phyloP scores from a whole-genome alignment of 35 echinoderm and acorn worm species.

The Apostichopus japonicus region DNA sequence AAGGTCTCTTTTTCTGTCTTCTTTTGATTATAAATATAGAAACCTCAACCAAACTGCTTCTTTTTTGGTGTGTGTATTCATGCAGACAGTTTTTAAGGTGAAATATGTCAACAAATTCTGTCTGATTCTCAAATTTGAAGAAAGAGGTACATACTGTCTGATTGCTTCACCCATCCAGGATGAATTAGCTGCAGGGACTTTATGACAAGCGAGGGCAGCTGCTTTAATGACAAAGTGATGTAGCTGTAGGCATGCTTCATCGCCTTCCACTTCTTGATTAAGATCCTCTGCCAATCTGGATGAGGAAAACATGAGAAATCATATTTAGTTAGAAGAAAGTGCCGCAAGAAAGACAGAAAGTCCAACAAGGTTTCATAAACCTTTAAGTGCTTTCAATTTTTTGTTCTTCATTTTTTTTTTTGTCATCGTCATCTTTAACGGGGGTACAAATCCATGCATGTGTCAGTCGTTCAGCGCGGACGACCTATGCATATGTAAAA shows the following conservation, averaged over 20 bases:
- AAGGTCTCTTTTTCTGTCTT: too few relatives aligned
- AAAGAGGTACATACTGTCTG: constrained; percentile 79
- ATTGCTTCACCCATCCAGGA: constrained; percentile 93
- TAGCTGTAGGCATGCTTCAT: constrained; percentile 60
- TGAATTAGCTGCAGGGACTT: constrained; percentile 90
- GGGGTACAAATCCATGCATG: constrained; percentile 55
- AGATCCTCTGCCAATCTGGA: constrained; percentile 75
- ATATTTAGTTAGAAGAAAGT: too few relatives aligned
- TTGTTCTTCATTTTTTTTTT: too few relatives aligned
- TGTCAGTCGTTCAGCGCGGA: constrained; percentile 82
- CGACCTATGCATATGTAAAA: too few relatives aligned
- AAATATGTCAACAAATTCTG: too few relatives aligned
- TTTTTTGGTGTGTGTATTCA: too few relatives aligned
- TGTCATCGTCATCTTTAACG: not conserved
- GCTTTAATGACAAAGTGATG: constrained; percentile 95
- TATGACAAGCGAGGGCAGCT: constrained; percentile 81
- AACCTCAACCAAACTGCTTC: too few relatives aligned
- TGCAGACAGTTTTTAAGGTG: too few relatives aligned
- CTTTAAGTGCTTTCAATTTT: too few relatives aligned
- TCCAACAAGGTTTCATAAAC: not conserved
- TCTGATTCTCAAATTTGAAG: not conserved
- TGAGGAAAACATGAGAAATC: not conserved
- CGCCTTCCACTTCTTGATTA: constrained; percentile 67
- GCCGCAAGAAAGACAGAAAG: too few relatives aligned
- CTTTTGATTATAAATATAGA: too few relatives aligned